Base-by-base conservation (phyloP, 2,888 invertebrate genomes). In the Chromoteleia sp. region DNA sequence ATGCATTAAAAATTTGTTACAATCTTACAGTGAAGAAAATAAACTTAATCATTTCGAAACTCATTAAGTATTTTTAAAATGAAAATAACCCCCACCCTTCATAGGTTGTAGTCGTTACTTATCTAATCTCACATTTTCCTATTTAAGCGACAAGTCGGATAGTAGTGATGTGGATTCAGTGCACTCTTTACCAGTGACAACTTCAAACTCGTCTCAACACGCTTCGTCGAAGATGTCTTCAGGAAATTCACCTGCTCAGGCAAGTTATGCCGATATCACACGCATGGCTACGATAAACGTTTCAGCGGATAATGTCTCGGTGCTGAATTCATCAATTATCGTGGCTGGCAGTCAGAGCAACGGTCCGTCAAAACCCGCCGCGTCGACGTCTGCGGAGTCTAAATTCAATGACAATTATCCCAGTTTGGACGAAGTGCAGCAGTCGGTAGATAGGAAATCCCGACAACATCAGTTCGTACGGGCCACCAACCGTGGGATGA, bases 111-210 rank as follows among this genome's bases (percentile, higher is more conserved):
- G n/a, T n/a, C n/a, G n/a, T 33, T 41, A 14, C 12, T 41, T 33
- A 56, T 54, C 30, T 54, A 56, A 36, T 56, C n/a, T 39, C n/a
- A n/a, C n/a, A n/a, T n/a, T n/a, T n/a, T n/a, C n/a, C n/a, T n/a
- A n/a, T 86, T 87, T 7, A 83, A 92, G 92, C 87, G 97, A 97
- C 88, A 96, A 96, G 92, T 96, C 96, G 82, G 96, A 96, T 91
- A 96, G 97, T 86, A 96, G 96, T 89, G 96, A 96, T 92, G 93
- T 95, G 88, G 97, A 97, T 89, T 97, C 97, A 12, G 96, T 97
- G 84, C 96, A 97, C 92, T 97, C 97, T 85, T 93, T 97, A 88
- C 97, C 97, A 21, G 94, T 95, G 17, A 92, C 92, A 25, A 92
- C 92, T 15, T 92, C 92, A 15, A 93, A 92, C 25, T 91, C 91